A percentile compares a stretch with the other conserved stretches of the same genome.
Evolutionary conservation across 2,888 invertebrate species (phyloP).

Genomic region (Linnaemya vulpina): DNA sequence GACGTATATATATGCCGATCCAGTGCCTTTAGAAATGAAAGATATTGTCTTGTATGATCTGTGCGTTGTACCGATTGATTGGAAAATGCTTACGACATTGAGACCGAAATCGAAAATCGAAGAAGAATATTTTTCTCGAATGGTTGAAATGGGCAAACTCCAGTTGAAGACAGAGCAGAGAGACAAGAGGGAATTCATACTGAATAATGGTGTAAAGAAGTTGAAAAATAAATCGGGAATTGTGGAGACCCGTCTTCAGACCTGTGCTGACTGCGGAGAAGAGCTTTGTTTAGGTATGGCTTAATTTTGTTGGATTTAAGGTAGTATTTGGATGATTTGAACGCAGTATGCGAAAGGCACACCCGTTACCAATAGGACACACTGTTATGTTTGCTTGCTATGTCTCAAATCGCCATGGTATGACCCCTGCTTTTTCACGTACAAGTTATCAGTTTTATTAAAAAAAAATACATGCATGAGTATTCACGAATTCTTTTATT

Average conservation of each 20-base stretch:
- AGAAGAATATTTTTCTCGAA: constrained; percentile 93
- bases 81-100: constrained; percentile 95
- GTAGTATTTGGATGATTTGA: no score
- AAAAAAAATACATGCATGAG: no score
- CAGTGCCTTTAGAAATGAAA: constrained; percentile 92
- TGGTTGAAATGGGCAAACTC: constrained; percentile 92
- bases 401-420: no score
- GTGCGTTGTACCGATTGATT: constrained; percentile 93
- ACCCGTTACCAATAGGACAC: no score
- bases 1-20: constrained; percentile 86
- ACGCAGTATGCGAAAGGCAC: no score
- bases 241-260: constrained; percentile 89
- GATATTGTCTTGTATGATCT: constrained; percentile 85
- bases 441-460: no score
- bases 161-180: constrained; percentile 88
- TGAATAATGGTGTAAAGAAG: constrained; percentile 88
- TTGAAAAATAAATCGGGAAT: constrained; percentile 93
- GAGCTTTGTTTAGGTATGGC: constrained; percentile 90
- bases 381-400: no score
- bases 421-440: no score
- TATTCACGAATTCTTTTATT: no score
- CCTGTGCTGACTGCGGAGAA: constrained; percentile 92
- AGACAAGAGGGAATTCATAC: constrained; percentile 87
- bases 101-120: constrained; percentile 92
- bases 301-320: no score